Conservation (phyloP, 2,113 vertebrate genomes). For the Egretta garzetta region DNA sequence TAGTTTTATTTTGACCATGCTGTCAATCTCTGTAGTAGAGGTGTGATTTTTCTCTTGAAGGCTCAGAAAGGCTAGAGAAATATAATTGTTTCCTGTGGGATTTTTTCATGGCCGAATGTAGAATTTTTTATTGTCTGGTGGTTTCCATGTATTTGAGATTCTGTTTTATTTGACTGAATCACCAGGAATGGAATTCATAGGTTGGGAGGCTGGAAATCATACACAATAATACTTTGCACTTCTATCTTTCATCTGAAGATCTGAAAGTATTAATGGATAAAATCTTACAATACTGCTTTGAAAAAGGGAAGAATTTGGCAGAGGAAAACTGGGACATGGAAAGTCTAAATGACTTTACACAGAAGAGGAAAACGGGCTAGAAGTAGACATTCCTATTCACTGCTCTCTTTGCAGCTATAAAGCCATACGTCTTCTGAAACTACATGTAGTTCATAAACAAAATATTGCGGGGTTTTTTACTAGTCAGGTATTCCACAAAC, state of each 20-base stretch:
- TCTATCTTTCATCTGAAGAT: neutral
- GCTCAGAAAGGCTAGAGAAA: constrained; percentile 20
- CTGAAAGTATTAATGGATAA: neutral
- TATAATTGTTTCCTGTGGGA: constrained; percentile 36
- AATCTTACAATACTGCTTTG: neutral
- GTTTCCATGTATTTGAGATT: neutral
- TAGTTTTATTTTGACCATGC: neutral
- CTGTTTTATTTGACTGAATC: constrained; percentile 21
- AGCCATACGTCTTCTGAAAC: neutral
- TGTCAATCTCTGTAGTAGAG: neutral
- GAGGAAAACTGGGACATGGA: neutral
- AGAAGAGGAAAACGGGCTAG: neutral
- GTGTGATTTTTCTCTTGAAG: neutral
- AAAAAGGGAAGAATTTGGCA: neutral
- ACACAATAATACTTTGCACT: neutral
- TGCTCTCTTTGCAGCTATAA: neutral
- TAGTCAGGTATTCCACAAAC: neutral
- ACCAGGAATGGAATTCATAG: neutral
- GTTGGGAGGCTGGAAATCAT: neutral
- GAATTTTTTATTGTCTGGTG: neutral
- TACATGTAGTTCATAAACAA: neutral
- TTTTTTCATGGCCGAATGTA: neutral
- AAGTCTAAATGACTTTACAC: neutral
- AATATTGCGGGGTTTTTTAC: neutral
- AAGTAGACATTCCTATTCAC: neutral